Evolutionary conservation across 2,113 vertebrate genomes (phyloP), one percentile per base, ranked within the genome.

Genomic region (Dromiciops gliroides): DNA sequence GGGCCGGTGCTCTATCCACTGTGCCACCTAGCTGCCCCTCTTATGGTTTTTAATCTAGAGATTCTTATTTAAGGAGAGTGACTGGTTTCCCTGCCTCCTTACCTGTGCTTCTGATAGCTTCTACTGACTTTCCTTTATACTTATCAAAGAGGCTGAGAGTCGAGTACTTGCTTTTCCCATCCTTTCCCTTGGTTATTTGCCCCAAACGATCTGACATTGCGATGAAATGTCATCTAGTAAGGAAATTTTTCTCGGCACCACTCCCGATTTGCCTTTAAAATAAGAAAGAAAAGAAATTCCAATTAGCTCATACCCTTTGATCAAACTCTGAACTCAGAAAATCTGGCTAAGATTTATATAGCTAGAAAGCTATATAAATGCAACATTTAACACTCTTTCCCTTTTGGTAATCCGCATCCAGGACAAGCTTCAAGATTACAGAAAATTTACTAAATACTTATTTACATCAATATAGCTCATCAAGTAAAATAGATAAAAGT

Each of bases 131-230:
- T 99, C 99, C 99, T 99, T 99, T 99, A 99, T 99, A 99, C 99
- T 99, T 99, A 98, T 99, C 99, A 99, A 99, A 99, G 98, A 99
- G 99, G 99, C 99, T 99, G 99, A 99, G 99, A 95, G 99, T 99
- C 97, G 99, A 99, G 98, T 99, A 99, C 99, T 99, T 99, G 99
- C 99, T 99, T 99, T 99, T 99, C 99, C 99, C 99, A 99, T 99
- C 99, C 99, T 99, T 99, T 99, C 99, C 99, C 99, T 99, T 99
- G 99, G 99, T 99, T 99, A 99, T 99, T 99, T 99, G 99, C 99
- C 99, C 99, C 99, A 99, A 99, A 99, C 99, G 99, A 99, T 99
- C 99, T 99, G 99, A 99, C 99, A 99, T 99, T 99, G 99, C 99
- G 99, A 99, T 99, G 99, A 99, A 99, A 99, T 99, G 99, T 99